A percentile compares a stretch with the other conserved stretches of the same genome.
Evolutionary conservation across 2,888 invertebrate species (phyloP).

Genomic region (Epiblema foenella): DNA sequence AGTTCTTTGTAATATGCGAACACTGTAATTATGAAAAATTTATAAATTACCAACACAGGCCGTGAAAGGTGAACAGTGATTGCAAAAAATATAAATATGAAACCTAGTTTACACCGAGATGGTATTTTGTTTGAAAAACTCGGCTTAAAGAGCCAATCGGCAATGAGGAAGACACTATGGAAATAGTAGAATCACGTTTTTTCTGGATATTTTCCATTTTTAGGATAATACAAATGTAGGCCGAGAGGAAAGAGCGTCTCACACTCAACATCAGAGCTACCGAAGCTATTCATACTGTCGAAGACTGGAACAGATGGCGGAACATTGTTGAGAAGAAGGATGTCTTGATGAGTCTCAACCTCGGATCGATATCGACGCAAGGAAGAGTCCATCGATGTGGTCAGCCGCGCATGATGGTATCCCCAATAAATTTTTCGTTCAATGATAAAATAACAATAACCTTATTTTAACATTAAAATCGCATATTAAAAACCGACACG

Average conservation of each 20-base stretch:
- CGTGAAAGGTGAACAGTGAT: conserved; percentile 17
- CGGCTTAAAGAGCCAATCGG: not conserved
- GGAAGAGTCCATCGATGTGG: too few relatives aligned
- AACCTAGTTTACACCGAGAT: not conserved
- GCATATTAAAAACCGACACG: not conserved
- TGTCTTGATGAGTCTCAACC: too few relatives aligned
- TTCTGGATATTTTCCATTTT: too few relatives aligned
- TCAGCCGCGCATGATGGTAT: too few relatives aligned
- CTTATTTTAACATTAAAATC: not conserved
- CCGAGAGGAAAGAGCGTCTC: not conserved
- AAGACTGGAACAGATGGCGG: not conserved
- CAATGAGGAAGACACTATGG: not conserved
- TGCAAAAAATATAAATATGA: not conserved
- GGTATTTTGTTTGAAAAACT: not conserved
- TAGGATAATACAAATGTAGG: too few relatives aligned
- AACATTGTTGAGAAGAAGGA: not conserved
- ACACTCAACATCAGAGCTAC: not conserved
- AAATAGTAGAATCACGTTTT: not conserved
- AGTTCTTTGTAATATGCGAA: not conserved
- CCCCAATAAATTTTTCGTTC: too few relatives aligned
- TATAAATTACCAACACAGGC: conserved; percentile 16
- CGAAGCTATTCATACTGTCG: not conserved
- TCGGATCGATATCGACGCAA: too few relatives aligned
- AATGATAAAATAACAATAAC: too few relatives aligned
- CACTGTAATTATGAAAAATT: not conserved